Evolutionary conservation across 2,888 invertebrate genomes (phyloP), one percentile per base, ranked within the genome.

Genomic region (Hemithea aestivaria): DNA sequence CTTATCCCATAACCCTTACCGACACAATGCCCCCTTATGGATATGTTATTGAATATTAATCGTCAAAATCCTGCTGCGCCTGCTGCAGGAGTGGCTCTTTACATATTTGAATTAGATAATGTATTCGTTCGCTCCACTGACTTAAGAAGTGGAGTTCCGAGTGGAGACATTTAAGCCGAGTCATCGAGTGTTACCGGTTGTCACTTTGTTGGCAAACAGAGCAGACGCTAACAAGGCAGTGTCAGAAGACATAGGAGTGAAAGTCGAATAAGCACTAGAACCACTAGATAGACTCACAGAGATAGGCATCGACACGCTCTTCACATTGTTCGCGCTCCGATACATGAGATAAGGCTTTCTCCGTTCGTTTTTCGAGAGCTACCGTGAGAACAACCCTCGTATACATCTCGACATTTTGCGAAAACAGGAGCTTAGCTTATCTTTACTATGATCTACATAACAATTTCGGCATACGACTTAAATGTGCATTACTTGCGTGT

Each of bases 271-370:
- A 67, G 64, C 73, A 73, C 74, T 73, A 63, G 57, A 66, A 58
- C 57, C 64, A 63, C 66, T 62, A 68, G 76, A 78, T 79, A 73
- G 66, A 66, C 69, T 68, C 64, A 59, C 59, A 58, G 62, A 66
- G 84, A 84, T 87, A 83, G 74, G 63, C 66, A 76, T 79, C 81
- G 70, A 71, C 81, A 77, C 73, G 79, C 79, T 83, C 80, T 74
- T 74, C 75, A 65, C 79, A 79, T 85, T 83, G 84, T 85, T 78
- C 68, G 70, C 73, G 73, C 69, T 72, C 70, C 72, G 81, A 82
- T 84, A 77, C 69, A 66, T 66, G 64, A 78, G 85, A 85, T 84
- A 84, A 82, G 71, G 76, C 81, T 83, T 79, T 83, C 78, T 75
- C 80, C 64, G 65, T 62, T 68, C 71, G 62, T 72, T 73, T 68